Evolutionary conservation across 2,113 vertebrate genomes (phyloP), one percentile per base, ranked within the genome.

Genomic region (Tachysurus fulvidraco): DNA sequence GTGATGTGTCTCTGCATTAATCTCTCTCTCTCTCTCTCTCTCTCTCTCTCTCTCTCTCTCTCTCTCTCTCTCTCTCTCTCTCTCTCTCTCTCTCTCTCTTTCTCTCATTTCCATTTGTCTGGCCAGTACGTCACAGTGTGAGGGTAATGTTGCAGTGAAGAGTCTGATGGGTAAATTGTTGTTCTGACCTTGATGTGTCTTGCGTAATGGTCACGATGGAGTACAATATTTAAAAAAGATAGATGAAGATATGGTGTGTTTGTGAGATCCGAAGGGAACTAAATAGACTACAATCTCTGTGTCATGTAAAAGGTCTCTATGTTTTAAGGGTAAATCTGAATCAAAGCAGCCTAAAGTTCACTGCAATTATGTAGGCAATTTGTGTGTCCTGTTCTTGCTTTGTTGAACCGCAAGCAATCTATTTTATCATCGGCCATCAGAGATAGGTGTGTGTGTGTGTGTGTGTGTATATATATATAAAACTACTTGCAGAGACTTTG

Each of bases 101-200:
- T 83, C 46, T 28, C 28, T 25, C 83, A 14, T 78, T 62, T 69
- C 28, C 54, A 28, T 88, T 23, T 80, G 4, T 80, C 73, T 71
- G 50, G 55, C 73, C 60, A 44, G 36, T 83, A 65, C 69, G 78
- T 57, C 36, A 59, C 74, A 50, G 78, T 78, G 50, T 76, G 59
- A 60, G 73, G 50, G 44, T 3, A 81, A 57, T 76, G 52, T 64
- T 50, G 65, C 77, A 85, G 79, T 41, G 36, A 77, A 82, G 80
- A 73, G 79, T 64, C 78, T 87, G 62, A 69, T 85, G 87, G 83
- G 89, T 62, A 86, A 85, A 88, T 87, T 85, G 86, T 87, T 65
- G 30, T 80, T 57, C 19, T 85, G 83, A 90, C 89, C 89, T 88
- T 90, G 62, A 65, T 88, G 74, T 85, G 85, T 80, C 77, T 30